phyloP scores from a whole-genome alignment of 2,888 invertebrate genomes.

The Frankliniella fusca region DNA sequence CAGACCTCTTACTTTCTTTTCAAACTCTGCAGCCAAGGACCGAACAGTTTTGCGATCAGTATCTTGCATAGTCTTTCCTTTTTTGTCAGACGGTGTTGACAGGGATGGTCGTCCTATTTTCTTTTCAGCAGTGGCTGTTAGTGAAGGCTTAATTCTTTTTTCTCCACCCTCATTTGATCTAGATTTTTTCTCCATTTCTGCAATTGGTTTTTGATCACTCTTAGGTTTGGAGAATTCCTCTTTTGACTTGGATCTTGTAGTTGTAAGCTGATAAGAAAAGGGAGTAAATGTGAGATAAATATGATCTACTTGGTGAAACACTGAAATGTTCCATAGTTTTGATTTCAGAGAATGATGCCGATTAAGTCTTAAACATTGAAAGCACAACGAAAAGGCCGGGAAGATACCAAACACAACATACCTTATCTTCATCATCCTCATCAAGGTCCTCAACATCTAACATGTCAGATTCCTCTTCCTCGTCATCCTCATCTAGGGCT shows the following conservation, averaged over 20 bases:
- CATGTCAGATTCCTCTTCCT: background rate
- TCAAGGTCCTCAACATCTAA: background rate
- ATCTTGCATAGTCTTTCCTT: background rate
- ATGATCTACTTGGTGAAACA: too few relatives aligned
- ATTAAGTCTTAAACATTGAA: background rate
- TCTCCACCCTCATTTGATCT: background rate
- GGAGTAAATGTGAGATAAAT: too few relatives aligned
- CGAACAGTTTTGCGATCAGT: background rate
- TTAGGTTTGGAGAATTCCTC: background rate
- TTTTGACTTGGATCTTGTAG: background rate
- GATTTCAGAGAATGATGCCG: background rate
- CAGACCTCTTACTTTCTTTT: slow-evolving; percentile 31
- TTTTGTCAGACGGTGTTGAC: background rate
- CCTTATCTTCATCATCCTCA: slow-evolving; percentile 1
- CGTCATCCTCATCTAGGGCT: background rate
- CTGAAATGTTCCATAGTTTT: background rate
- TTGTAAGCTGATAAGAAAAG: background rate
- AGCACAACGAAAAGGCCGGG: background rate
- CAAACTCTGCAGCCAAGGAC: slow-evolving; percentile 5
- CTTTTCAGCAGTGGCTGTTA: background rate
- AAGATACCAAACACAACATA: background rate
- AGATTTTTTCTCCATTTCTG: background rate
- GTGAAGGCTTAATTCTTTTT: background rate
- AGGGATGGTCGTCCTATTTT: background rate
- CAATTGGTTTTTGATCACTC: background rate